These are phyloP conservation scores for Sebastes dallii DNA, from an alignment of 2,797 vertebrate species.

Conservation along the genomic window DNA sequence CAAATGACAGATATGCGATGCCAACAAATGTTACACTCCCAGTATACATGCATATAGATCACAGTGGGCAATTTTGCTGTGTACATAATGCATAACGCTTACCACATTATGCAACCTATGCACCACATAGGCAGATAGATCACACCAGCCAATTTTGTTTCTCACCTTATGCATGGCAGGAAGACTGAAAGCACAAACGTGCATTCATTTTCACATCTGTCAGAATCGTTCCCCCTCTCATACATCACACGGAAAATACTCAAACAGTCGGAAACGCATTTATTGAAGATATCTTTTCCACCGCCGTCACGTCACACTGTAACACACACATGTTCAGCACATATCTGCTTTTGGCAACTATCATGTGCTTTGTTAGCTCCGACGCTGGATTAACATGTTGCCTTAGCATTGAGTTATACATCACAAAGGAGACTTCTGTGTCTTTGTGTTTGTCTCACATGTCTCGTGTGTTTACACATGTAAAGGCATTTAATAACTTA, in stretches of 20 bases:
- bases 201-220: slow-evolving; percentile 60
- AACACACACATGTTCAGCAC: neutral
- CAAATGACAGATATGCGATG: neutral
- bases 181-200: slow-evolving; percentile 20
- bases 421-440: neutral
- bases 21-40: neutral
- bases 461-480: neutral
- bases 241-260: slow-evolving; percentile 48
- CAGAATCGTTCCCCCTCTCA: slow-evolving; percentile 35
- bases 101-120: neutral
- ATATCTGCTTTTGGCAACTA: neutral
- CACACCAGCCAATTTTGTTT: slow-evolving; percentile 2
- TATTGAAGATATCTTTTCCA: neutral
- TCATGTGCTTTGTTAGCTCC: neutral
- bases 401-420: neutral
- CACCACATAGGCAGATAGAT: neutral
- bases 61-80: neutral
- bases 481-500: neutral
- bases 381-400: neutral
- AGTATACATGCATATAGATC: neutral
- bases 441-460: neutral
- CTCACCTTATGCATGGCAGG: slow-evolving; percentile 1
- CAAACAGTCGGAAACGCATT: slow-evolving; percentile 10
- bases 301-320: neutral
- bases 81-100: neutral